These are phyloP conservation scores for Manduca sexta DNA, from an alignment of 1,140 invertebrate species.

Conservation along the genomic window DNA sequence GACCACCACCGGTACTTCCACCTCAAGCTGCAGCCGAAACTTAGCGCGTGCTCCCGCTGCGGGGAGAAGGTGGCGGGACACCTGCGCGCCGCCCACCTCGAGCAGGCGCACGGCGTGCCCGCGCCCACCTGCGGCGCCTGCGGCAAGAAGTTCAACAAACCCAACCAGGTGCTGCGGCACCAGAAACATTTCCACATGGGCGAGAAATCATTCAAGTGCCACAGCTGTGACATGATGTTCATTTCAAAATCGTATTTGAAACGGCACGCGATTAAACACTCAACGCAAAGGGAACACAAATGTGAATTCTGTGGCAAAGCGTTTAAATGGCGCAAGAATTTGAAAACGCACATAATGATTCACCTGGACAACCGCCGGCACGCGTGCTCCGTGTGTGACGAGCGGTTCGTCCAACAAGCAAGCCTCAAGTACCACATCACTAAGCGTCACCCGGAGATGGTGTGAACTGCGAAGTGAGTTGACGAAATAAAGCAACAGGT, in stretches of 20 bases:
- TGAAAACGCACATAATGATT: constrained; percentile 38
- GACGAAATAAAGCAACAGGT: too few relatives aligned
- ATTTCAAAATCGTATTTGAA: background rate
- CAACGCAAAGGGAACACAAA: constrained; percentile 5
- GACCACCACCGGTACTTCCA: constrained; percentile 31
- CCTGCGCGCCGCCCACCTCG: constrained; percentile 16
- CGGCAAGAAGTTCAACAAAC: constrained; percentile 35
- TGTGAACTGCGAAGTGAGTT: too few relatives aligned
- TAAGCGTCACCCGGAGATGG: background rate
- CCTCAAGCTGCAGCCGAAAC: constrained; percentile 24
- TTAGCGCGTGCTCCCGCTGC: constrained; percentile 26
- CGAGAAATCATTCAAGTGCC: constrained; percentile 9
- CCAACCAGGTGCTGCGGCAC: constrained; percentile 24
- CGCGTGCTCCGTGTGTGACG: constrained; percentile 1
- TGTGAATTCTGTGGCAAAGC: constrained; percentile 62
- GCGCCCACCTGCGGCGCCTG: constrained; percentile 30
- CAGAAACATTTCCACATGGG: constrained; percentile 29
- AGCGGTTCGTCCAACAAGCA: constrained; percentile 1
- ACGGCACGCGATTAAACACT: constrained; percentile 9
- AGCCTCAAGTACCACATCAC: constrained; percentile 6
- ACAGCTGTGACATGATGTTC: constrained; percentile 4
- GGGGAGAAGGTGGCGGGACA: constrained; percentile 3
- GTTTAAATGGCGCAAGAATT: constrained; percentile 35
- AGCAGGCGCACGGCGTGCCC: constrained; percentile 23
- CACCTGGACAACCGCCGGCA: constrained; percentile 70